A percentile compares a stretch with the other conserved stretches of the same genome.
Evolutionary conservation across 2,888 invertebrate genomes (phyloP).

Genomic region (Smittia sp.): DNA sequence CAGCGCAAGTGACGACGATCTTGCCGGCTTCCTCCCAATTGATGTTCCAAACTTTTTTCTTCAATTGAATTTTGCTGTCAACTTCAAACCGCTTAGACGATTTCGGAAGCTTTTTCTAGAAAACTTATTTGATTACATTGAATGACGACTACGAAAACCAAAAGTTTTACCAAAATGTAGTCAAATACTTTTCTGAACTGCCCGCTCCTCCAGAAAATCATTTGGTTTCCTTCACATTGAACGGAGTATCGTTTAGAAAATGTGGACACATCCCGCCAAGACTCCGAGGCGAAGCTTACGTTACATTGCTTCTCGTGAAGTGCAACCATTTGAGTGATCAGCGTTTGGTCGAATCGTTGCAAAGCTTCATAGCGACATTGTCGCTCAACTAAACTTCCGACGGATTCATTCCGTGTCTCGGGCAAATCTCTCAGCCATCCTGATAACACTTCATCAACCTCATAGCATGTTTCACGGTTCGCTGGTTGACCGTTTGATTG

Average conservation of each 20-base stretch:
- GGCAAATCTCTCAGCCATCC: neutral
- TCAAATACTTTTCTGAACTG: conserved; percentile 54
- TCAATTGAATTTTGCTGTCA: conserved; percentile 45
- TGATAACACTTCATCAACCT: too few species aligned
- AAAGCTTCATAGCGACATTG: neutral
- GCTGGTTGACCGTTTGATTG: conserved; percentile 3
- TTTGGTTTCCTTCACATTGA: conserved; percentile 55
- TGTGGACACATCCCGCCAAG: conserved; percentile 51
- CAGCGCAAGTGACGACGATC: conserved; percentile 46
- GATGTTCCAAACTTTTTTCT: conserved; percentile 41
- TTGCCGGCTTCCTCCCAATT: neutral
- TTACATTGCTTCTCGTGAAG: neutral
- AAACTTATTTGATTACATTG: neutral
- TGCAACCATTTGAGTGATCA: neutral
- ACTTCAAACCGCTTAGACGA: conserved; percentile 40
- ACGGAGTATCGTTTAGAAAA: conserved; percentile 52
- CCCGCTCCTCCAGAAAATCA: conserved; percentile 54
- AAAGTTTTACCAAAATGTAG: neutral
- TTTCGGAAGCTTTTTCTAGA: conserved; percentile 15
- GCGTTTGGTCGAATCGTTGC: neutral
- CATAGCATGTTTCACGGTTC: neutral
- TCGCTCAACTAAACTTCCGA: neutral
- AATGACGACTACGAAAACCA: too few species aligned
- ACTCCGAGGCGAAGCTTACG: neutral
- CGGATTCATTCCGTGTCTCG: neutral